Base-by-base conservation (phyloP, 2,113 vertebrate genomes). In the Mesoclemmys tuberculata region DNA sequence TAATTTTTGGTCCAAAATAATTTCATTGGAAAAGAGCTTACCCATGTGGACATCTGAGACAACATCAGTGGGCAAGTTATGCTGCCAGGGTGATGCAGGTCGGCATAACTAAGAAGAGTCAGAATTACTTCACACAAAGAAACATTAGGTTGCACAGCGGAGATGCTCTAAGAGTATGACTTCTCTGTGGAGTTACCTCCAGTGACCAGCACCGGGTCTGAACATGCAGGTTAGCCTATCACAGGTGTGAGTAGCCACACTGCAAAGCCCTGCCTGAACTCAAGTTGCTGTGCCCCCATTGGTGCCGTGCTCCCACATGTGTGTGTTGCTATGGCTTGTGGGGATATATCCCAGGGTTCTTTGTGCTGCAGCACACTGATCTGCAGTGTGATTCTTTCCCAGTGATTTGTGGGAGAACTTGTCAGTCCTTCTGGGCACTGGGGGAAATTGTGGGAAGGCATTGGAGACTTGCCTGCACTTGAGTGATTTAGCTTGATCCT, bases 71-170 rank as follows among this genome's bases (percentile, higher is more conserved):
- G 35, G 18, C 31, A 10, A n/a, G 64, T 16, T 68, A 8, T 68
- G 64, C 64, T n/a, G 18, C 3, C 4, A 19, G 6, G 35, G 14
- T 68, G 35, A 38, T n/a, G 18, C 64, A n/a, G 38, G 64, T 68
- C 35, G 19, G 58, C 35, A 26, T 46, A 87, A 38, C 71, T 55
- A 93, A 92, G 84, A 80, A 9, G 58, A 12, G 71, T 90, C 13
- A 2, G 46, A 88, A 94, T 94, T 83, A 89, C 29, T 29, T 88
- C 81, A 82, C 84, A 31, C 61, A 68, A 88, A 92, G 82, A 74
- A 35, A 22, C 77, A 55, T n/a, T 51, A 35, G 2, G 56, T 46
- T 58, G 56, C 56, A 58, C 10, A 58, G 56, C 4, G 9, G 56
- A 58, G 56, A 10, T 3, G 4, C 56, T 27, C 56, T 26, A 9